phyloP scores from a whole-genome alignment of 2,113 vertebrate genomes.

The Melanotaenia duboulayi region DNA sequence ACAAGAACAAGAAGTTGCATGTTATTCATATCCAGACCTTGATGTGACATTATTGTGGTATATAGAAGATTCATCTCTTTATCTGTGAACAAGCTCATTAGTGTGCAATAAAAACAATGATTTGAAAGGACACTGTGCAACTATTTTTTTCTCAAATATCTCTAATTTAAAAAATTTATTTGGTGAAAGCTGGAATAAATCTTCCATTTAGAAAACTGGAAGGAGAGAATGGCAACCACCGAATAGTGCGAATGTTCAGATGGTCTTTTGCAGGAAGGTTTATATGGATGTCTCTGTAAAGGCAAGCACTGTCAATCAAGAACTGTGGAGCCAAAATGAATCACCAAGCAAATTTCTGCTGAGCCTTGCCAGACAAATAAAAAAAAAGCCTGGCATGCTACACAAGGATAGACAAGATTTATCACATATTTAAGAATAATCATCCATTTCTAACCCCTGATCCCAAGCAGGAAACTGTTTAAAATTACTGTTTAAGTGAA shows the following conservation, averaged over 20 bases:
- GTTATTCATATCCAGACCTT: not conserved
- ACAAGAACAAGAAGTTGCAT: no score
- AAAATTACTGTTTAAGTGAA: no score
- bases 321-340: slow-evolving; percentile 39
- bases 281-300: slow-evolving; percentile 34
- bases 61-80: no score
- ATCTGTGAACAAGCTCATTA: not conserved
- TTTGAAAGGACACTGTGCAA: not conserved
- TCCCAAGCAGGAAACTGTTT: slow-evolving; percentile 8
- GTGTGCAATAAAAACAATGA: not conserved
- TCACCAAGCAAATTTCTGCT: slow-evolving; percentile 49
- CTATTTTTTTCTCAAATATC: not conserved
- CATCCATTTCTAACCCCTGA: slow-evolving; percentile 11
- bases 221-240: slow-evolving; percentile 35
- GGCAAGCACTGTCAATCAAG: slow-evolving; percentile 30
- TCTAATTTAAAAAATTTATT: not conserved
- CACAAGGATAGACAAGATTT: slow-evolving; percentile 3
- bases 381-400: not conserved
- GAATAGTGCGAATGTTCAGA: slow-evolving; percentile 19
- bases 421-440: slow-evolving; percentile 22
- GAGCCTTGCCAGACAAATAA: slow-evolving; percentile 27
- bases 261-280: slow-evolving; percentile 48
- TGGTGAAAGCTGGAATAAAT: slow-evolving; percentile 18
- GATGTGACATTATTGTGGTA: not conserved
- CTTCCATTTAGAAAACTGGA: slow-evolving; percentile 24